These are phyloP conservation scores for Harmothoe impar DNA, from an alignment of 2,888 invertebrate species.

Conservation along the genomic window DNA sequence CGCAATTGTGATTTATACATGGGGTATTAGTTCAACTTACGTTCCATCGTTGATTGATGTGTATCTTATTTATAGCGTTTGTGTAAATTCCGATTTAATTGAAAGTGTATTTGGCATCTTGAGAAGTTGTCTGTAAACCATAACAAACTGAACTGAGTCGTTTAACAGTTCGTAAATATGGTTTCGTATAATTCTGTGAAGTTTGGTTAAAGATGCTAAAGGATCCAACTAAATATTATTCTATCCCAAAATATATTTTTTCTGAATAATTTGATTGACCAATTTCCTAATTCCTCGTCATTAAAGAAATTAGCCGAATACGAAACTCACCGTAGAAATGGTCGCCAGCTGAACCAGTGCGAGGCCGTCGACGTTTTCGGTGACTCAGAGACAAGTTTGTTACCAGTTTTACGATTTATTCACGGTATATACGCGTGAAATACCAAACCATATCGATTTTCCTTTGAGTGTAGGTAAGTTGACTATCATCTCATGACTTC, in stretches of 20 bases:
- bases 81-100: neutral
- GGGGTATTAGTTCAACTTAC: constrained; percentile 12
- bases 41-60: neutral
- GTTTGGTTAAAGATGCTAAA: too few species aligned
- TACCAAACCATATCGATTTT: neutral
- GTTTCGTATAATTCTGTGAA: neutral
- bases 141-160: constrained; percentile 10
- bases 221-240: too few species aligned
- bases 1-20: too few species aligned
- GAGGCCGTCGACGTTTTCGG: constrained; percentile 49
- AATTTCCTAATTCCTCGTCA: neutral
- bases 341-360: neutral
- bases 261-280: too few species aligned
- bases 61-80: neutral
- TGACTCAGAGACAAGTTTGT: neutral
- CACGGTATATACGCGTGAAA: neutral
- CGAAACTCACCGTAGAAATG: neutral
- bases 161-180: neutral
- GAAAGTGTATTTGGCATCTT: neutral
- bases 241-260: too few species aligned
- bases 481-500: too few species aligned
- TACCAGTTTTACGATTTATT: neutral
- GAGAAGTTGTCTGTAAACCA: neutral
- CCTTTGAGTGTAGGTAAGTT: neutral
- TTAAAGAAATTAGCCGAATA: neutral